Conservation (phyloP, 1,140 invertebrate species). For the Bombus waltoni region DNA sequence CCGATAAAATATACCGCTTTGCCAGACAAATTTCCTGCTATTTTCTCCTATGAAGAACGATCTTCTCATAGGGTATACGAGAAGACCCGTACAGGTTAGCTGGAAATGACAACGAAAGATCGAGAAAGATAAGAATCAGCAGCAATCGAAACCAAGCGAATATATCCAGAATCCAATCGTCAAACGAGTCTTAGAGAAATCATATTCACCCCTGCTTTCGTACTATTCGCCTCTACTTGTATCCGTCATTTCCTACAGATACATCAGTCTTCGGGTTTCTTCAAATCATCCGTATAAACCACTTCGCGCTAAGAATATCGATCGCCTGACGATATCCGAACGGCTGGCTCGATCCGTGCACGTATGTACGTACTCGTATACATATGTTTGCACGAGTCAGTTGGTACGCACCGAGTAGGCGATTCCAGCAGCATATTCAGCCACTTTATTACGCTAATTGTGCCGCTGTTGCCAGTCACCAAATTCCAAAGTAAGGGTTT, state of each 20-base stretch:
- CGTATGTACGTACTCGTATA: no score
- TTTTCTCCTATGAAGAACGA: no score
- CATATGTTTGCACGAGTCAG: neutral
- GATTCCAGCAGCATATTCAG: neutral
- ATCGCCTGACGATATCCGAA: neutral
- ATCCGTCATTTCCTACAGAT: neutral
- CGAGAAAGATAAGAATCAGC: neutral
- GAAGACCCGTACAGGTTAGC: no score
- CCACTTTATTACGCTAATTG: slow-evolving; percentile 63
- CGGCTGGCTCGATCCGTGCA: neutral
- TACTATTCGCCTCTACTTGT: neutral
- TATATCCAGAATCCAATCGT: neutral
- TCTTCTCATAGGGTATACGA: no score
- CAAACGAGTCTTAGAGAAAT: neutral
- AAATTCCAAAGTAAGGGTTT: slow-evolving; percentile 64
- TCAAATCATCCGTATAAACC: no score
- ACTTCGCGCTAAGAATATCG: neutral
- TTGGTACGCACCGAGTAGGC: neutral
- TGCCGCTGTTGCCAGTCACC: slow-evolving; percentile 33
- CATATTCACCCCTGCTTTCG: neutral
- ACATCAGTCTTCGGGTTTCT: neutral
- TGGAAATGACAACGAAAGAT: no score
- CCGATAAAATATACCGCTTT: no score
- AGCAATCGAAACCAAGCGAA: neutral
- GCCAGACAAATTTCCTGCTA: no score